Base-by-base conservation (phyloP, 2,888 invertebrate species). In the Campaea margaritaria region DNA sequence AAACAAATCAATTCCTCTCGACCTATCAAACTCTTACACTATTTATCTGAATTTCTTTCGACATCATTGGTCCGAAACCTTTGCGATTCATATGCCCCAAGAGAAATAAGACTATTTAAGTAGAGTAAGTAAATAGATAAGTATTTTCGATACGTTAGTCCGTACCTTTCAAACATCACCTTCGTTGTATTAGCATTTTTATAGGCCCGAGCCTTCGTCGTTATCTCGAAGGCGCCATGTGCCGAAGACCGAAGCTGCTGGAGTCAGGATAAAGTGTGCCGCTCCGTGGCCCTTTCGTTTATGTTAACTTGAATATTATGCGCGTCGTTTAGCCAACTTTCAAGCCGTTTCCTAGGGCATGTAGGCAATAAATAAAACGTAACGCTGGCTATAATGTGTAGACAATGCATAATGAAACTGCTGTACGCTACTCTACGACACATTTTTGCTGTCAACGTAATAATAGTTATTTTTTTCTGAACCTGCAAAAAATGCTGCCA, bases 141-240 rank as follows among this genome's bases (percentile, higher is more conserved):
- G 36, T 21, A 42, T 51, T 53, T 44, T 54, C 54, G 45, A 55
- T 60, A 51, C 50, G 41, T 51, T 54, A 50, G n/a, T 5, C 42
- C 68, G 67, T 72, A 75, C 73, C 76, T 76, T 73, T 73, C 62
- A 75, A 78, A 76, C 72, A 77, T 76, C 83, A 81, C 83, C 81
- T 82, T 76, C 72, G 72, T 81, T 72, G 73, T 69, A 85, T 87
- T 86, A 85, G 77, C 85, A 86, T 86, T 86, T 86, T 85, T 85
- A 85, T 86, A 81, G 81, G 79, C 76, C 76, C 72, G 74, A 75
- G 74, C 71, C 65, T 52, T 63, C 69, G 71, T 69, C 78, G 79
- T 82, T 84, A 82, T 81, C 79, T 79, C 69, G 67, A 72, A 71
- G 71, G 69, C 72, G 69, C 54, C 48, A 55, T 36, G 70, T 70